Conservation (phyloP, 2,888 invertebrate genomes). For the Dolomedes plantarius region DNA sequence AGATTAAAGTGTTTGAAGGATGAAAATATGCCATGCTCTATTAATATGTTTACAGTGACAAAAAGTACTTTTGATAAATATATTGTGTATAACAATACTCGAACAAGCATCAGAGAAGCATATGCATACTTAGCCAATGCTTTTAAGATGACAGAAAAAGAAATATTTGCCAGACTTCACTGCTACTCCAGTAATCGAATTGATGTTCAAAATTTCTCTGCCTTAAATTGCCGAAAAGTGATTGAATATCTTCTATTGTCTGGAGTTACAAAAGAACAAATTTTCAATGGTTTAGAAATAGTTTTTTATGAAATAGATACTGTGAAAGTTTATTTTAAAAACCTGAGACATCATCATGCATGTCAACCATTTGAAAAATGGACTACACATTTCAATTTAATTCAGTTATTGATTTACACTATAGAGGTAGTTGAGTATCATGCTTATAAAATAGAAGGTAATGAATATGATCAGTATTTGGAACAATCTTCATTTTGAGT, state of each 20-base stretch:
- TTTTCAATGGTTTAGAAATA: slow-evolving; percentile 40
- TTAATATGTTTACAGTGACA: slow-evolving; percentile 21
- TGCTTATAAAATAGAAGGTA: background rate
- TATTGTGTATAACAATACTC: background rate
- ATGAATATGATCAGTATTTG: too few species aligned
- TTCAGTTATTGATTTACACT: slow-evolving; percentile 45
- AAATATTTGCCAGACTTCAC: background rate
- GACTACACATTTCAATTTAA: slow-evolving; percentile 38
- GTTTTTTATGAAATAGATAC: slow-evolving; percentile 33
- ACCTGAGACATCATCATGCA: slow-evolving; percentile 2
- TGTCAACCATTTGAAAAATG: slow-evolving; percentile 38
- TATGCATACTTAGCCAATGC: slow-evolving; percentile 23
- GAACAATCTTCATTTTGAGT: too few species aligned
- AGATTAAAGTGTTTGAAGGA: slow-evolving; percentile 30
- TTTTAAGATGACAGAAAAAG: background rate
- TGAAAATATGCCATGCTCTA: slow-evolving; percentile 17
- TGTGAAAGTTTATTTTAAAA: slow-evolving; percentile 27
- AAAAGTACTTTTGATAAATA: slow-evolving; percentile 27
- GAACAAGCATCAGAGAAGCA: background rate
- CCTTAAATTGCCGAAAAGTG: slow-evolving; percentile 25
- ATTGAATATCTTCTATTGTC: slow-evolving; percentile 34
- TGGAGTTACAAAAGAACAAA: slow-evolving; percentile 38
- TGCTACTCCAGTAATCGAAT: background rate
- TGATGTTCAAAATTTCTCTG: slow-evolving; percentile 3
- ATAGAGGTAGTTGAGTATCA: slow-evolving; percentile 21